Conservation (phyloP, 2,113 vertebrate genomes). For the Salvelinus alpinus region DNA sequence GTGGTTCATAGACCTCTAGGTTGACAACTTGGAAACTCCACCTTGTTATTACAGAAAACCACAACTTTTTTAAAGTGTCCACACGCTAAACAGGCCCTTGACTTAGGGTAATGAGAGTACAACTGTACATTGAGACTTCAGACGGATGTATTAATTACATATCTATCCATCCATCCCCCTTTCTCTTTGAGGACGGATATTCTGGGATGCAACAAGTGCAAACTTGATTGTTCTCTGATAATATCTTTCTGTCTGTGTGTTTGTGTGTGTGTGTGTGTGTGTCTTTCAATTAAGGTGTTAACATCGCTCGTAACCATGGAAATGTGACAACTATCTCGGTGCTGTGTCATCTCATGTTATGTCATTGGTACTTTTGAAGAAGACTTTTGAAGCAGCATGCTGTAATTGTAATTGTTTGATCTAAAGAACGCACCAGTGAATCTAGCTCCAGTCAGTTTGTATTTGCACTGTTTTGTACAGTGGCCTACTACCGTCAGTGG, state of each 20-base stretch:
- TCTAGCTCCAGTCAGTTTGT: conserved; percentile 7
- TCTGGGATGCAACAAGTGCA: conserved; percentile 68
- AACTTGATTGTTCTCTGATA: conserved; percentile 69
- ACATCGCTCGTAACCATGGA: conserved; percentile 32
- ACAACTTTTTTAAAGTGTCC: conserved; percentile 48
- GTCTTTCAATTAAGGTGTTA: conserved; percentile 53
- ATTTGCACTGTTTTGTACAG: background rate
- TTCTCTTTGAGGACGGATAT: conserved; percentile 64
- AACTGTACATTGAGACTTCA: conserved; percentile 67
- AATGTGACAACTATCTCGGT: conserved; percentile 25
- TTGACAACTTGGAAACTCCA: conserved; percentile 68
- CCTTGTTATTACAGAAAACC: conserved; percentile 71
- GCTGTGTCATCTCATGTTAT: conserved; percentile 7
- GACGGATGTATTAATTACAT: conserved; percentile 64
- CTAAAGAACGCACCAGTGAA: background rate
- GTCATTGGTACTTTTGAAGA: conserved; percentile 21
- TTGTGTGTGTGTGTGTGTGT: conserved; percentile 44
- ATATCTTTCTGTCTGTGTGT: conserved; percentile 59
- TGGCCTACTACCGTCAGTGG: background rate
- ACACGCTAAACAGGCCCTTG: conserved; percentile 68
- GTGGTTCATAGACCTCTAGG: conserved; percentile 70
- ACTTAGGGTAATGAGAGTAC: conserved; percentile 75
- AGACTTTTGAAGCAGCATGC: background rate
- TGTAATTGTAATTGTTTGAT: background rate
- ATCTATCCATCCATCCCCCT: conserved; percentile 45